These are phyloP conservation scores for Motacilla alba DNA, from an alignment of 2,113 vertebrate genomes.

Conservation along the genomic window DNA sequence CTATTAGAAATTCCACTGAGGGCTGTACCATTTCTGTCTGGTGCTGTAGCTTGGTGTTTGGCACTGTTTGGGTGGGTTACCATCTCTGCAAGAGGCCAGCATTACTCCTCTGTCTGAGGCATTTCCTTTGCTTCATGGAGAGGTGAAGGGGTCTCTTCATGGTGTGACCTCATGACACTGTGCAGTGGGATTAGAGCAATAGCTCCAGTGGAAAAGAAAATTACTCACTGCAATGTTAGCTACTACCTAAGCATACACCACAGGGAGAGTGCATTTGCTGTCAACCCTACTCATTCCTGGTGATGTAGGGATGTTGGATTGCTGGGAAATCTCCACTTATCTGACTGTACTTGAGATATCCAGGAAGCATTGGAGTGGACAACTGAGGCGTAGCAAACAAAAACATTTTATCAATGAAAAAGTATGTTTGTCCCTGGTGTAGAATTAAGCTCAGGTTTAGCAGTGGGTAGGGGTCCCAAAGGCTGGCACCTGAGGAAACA, in stretches of 20 bases:
- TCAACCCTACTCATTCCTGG: neutral
- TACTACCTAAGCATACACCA: neutral
- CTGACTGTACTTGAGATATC: neutral
- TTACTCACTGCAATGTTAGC: accelerated
- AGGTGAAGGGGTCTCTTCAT: neutral
- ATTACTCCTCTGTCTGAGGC: neutral
- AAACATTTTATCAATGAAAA: neutral
- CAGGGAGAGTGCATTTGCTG: neutral
- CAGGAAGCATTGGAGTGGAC: neutral
- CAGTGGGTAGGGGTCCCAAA: neutral
- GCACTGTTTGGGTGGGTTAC: neutral
- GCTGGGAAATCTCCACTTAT: neutral
- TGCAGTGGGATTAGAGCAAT: neutral
- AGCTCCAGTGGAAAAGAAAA: neutral
- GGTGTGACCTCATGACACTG: neutral
- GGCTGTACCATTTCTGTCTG: neutral
- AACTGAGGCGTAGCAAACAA: neutral
- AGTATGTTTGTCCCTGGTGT: neutral
- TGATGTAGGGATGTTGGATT: neutral
- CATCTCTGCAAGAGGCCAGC: neutral
- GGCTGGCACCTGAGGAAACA: neutral
- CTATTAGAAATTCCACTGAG: neutral
- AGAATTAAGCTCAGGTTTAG: neutral
- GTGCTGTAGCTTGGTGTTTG: neutral
- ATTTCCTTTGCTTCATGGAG: neutral